Base-by-base conservation (phyloP, 2,797 vertebrate species). In the Urophycis tenuis region DNA sequence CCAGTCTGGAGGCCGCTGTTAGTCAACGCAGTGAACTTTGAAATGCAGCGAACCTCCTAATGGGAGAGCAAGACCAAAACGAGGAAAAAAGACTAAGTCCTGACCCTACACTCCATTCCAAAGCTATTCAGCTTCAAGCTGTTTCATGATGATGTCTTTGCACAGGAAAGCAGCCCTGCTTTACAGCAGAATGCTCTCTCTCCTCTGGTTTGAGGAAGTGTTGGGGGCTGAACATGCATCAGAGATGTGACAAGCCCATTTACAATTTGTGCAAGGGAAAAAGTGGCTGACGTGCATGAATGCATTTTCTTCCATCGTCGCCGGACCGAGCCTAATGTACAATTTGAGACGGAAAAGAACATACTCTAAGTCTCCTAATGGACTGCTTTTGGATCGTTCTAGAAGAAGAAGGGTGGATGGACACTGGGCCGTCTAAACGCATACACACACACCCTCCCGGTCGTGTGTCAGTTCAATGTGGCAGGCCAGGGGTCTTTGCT, bases 401-500 rank as follows among this genome's bases (percentile, higher is more conserved):
- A 25, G 12, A 67, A 67, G n/a, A 29, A 19, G 45, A 19, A 49
- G 45, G 36, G 36, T 36, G 11, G 7, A 36, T 6, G 45, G 39
- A 41, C 39, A 3, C 11, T 41, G 12, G 39, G 39, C 29, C 64
- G 6, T 5, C 49, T 22, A 22, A 35, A 32, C 3, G 32, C 31
- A 35, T 29, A 39, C 60, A 69, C 0, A n/a, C 8, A 19, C 53
- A 30, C 0, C 14, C 32, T 72, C 31, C 71, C 76, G 31, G 64
- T 7, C 33, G 33, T 34, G 32, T 73, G 41, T 45, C 45, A 67
- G n/a, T 29, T 67, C n/a, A 29, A 67, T n/a, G 3, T 22, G 72
- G 12, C 74, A 31, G 78, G 29, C 17, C 60, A 36, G 72, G 73
- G 60, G 33, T 75, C 60, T 39, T 39, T 77, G 73, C 67, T 76